Conservation (phyloP, 2,888 invertebrate genomes). For the Eremobia ochroleuca region DNA sequence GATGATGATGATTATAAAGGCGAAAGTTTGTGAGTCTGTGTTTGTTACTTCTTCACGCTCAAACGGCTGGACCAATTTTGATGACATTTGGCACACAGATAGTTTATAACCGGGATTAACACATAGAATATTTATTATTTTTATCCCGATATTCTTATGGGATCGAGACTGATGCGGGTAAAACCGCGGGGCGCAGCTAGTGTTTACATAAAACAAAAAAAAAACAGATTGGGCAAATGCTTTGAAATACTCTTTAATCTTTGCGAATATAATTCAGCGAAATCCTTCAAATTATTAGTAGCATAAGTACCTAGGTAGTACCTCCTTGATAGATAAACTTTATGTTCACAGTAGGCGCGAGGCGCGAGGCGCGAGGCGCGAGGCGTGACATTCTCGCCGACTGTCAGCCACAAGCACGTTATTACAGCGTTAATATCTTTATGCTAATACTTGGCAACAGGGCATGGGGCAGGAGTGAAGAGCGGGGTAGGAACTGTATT, state of each 20-base stretch:
- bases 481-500: background rate
- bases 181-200: no score
- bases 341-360: background rate
- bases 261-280: background rate
- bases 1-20: no score
- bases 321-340: conserved; percentile 4
- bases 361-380: background rate
- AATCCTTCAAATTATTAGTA: background rate
- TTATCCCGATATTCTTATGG: no score
- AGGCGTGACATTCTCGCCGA: background rate
- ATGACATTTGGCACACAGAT: no score
- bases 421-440: conserved; percentile 13
- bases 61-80: no score
- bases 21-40: no score
- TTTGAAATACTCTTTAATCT: background rate
- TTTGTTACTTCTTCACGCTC: no score
- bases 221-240: background rate
- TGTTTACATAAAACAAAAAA: background rate
- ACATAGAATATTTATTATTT: no score
- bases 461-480: background rate
- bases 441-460: background rate
- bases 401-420: conserved; percentile 10
- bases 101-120: no score
- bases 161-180: no score
- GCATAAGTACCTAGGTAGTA: background rate